These are phyloP conservation scores for Melanerpes aurifrons DNA, from an alignment of 2,113 vertebrate genomes.

Conservation along the genomic window DNA sequence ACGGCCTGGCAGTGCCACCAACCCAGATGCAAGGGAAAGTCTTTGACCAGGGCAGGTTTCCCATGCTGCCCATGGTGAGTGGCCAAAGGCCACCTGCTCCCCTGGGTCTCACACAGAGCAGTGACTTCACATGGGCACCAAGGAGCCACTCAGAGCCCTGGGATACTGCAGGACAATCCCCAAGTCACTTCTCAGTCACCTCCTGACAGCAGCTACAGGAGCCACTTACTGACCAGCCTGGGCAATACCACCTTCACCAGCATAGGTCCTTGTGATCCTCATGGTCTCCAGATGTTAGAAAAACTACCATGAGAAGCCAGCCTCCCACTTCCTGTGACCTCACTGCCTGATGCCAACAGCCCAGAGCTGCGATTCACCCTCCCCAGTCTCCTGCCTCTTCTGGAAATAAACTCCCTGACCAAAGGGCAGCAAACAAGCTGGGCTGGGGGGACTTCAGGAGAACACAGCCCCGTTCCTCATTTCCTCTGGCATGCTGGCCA, in stretches of 20 bases:
- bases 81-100: background rate
- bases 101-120: background rate
- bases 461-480: accelerated
- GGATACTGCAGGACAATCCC: background rate
- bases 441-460: background rate
- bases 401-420: background rate
- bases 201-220: background rate
- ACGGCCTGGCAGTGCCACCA: accelerated
- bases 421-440: background rate
- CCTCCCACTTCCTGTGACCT: background rate
- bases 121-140: background rate
- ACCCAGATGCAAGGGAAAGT: too few relatives aligned
- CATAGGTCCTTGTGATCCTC: background rate
- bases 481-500: background rate
- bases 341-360: background rate
- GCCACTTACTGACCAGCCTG: background rate
- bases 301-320: background rate
- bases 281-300: accelerated
- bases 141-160: background rate
- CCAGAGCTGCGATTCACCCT: background rate
- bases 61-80: background rate
- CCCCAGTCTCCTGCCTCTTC: background rate
- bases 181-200: background rate
- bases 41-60: background rate
- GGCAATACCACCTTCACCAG: background rate